Evolutionary conservation across 2,113 vertebrate genomes (phyloP), one percentile per base, ranked within the genome.

Genomic region (Pelmatolapia mariae): DNA sequence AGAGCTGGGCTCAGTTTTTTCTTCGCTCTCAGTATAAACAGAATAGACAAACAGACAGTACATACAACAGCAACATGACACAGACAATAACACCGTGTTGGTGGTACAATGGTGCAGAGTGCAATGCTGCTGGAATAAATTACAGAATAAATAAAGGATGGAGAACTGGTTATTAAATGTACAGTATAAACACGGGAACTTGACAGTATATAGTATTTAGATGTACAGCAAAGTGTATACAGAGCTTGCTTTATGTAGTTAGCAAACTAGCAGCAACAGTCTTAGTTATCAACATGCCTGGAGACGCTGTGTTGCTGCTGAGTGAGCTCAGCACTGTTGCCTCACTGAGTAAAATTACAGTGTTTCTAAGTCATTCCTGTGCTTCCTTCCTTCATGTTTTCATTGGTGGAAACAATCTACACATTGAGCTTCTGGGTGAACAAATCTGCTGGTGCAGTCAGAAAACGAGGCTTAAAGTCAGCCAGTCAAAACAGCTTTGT

Each of bases 1-100:
- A 3, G 3, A 68, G 12, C 36, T 68, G 63, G 63, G 36, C 36
- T 68, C 63, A 0, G 7, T 0, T 68, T 15, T 24, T 68, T 40
- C 36, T 68, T 68, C 1, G 11, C 36, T 40, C 1, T 68, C 36
- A 22, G 7, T 40, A 6, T 40, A 68, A 68, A 68, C 63, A 68
- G 63, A 40, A 68, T 40, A 68, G n/a, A 6, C n/a, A 68, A 68
- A 68, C 63, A 1, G 63, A 40, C 36, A 40, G 36, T 68, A 24
- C n/a, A 68, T 2, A 40, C 4, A 68, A 68, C n/a, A 4, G 63
- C 33, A 68, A 68, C 63, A 68, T 68, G 11, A 40, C 63, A 68
- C 63, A 68, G 63, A 68, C 63, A 68, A 40, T 68, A 68, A 68
- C 36, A 68, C 19, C 0, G 12, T 68, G 19, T 40, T 40, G n/a